phyloP scores from a whole-genome alignment of 2,113 vertebrate genomes.

The Xerus inauris region DNA sequence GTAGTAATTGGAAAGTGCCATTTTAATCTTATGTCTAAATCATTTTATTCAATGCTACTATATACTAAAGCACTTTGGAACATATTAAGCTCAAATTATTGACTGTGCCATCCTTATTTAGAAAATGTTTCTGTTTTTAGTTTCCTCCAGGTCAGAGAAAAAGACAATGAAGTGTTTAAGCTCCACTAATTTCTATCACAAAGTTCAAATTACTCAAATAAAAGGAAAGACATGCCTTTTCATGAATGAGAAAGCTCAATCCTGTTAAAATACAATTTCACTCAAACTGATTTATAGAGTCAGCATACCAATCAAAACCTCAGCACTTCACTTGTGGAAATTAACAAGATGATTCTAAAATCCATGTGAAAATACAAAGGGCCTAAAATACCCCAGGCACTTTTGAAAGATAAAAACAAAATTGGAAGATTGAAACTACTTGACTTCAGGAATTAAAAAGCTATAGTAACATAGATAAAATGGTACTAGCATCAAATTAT shows the following conservation, averaged over 20 bases:
- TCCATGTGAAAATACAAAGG: background rate
- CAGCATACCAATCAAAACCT: background rate
- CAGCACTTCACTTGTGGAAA: background rate
- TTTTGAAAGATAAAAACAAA: background rate
- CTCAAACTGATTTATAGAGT: background rate
- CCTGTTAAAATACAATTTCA: background rate
- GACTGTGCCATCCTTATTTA: background rate
- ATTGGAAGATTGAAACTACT: background rate
- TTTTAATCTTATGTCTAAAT: background rate
- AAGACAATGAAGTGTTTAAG: background rate
- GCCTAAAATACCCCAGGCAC: background rate
- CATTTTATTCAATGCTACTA: background rate
- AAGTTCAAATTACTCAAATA: background rate
- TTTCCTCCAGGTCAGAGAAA: background rate
- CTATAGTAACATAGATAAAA: background rate
- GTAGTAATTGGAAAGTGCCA: background rate
- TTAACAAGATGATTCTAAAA: conserved; percentile 20
- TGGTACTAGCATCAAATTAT: background rate
- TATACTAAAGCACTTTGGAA: background rate
- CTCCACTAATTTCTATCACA: background rate
- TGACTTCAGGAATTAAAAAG: background rate
- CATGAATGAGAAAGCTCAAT: background rate
- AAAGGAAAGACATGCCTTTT: background rate
- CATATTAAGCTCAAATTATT: background rate
- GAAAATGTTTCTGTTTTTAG: background rate